phyloP scores from a whole-genome alignment of 2,797 vertebrate genomes.

The Cyprinella venusta region DNA sequence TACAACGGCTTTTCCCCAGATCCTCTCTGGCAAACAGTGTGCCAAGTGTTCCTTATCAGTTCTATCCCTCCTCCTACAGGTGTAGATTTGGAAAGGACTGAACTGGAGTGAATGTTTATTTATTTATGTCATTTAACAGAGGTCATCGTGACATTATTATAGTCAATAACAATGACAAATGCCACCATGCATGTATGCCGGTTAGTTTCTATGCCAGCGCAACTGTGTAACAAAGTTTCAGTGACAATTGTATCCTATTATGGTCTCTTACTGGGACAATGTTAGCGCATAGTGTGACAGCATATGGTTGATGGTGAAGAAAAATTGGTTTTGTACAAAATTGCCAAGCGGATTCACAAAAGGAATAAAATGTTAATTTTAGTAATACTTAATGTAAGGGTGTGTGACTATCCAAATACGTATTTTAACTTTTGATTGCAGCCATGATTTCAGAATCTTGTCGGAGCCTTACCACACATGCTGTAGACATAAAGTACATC shows the following conservation, averaged over 20 bases:
- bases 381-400: not conserved
- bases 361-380: not conserved
- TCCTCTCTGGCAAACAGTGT: constrained; percentile 21
- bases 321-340: not conserved
- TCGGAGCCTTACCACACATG: not conserved
- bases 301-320: not conserved
- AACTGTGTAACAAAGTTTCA: not conserved
- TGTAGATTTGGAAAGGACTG: not conserved
- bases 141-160: constrained; percentile 24
- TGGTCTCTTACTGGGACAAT: not conserved
- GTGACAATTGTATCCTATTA: not conserved
- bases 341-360: not conserved
- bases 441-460: not conserved
- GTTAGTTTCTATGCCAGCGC: not conserved
- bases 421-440: not conserved
- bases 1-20: constrained; percentile 39
- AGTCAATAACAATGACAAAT: constrained; percentile 24
- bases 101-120: not conserved
- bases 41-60: constrained; percentile 23
- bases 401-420: not conserved
- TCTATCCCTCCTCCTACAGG: constrained; percentile 16
- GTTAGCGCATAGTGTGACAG: not conserved
- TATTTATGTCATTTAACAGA: constrained; percentile 4
- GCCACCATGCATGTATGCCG: not conserved
- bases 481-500: not conserved